Evolutionary conservation across 2,888 invertebrate genomes (phyloP).

Genomic region (Nephrotoma flavescens): DNA sequence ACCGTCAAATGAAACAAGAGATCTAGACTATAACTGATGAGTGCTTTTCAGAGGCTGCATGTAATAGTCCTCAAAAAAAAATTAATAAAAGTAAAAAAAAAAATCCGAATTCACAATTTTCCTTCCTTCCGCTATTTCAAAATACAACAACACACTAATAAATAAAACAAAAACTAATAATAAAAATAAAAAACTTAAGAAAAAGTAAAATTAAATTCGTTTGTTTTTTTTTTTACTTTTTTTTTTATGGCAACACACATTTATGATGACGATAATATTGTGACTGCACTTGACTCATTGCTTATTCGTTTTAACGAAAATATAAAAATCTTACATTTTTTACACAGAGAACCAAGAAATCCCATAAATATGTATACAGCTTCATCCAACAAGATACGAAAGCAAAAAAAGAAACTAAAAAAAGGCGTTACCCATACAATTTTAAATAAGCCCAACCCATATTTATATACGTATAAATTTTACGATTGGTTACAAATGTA

Average conservation of each 20-base stretch:
- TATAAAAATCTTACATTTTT: not conserved
- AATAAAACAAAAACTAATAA: not conserved
- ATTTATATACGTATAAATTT: not conserved
- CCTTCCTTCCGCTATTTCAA: not conserved
- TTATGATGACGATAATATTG: not conserved
- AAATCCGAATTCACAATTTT: not conserved
- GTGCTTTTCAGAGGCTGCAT: slow-evolving; percentile 34
- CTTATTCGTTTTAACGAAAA: not conserved
- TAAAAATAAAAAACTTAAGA: not conserved
- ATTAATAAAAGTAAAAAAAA: not conserved
- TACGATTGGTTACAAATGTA: not conserved
- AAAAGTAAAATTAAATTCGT: not conserved
- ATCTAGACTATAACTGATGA: slow-evolving; percentile 35
- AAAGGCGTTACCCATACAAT: not conserved
- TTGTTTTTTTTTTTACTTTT: not conserved
- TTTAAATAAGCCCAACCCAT: not conserved
- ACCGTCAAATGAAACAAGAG: slow-evolving; percentile 37
- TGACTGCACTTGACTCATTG: not conserved
- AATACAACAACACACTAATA: not conserved
- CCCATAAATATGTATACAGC: not conserved
- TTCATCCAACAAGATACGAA: not conserved
- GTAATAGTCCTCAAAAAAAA: slow-evolving; percentile 31
- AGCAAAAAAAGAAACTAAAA: not conserved
- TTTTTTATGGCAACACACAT: slow-evolving; percentile 1
- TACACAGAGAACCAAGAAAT: not conserved